Percentiles rank a stretch among this genome's conserved stretches.
These are phyloP conservation scores for Coptodon bakossiorum DNA, from an alignment of 2,113 vertebrate genomes.

Conservation along the genomic window DNA sequence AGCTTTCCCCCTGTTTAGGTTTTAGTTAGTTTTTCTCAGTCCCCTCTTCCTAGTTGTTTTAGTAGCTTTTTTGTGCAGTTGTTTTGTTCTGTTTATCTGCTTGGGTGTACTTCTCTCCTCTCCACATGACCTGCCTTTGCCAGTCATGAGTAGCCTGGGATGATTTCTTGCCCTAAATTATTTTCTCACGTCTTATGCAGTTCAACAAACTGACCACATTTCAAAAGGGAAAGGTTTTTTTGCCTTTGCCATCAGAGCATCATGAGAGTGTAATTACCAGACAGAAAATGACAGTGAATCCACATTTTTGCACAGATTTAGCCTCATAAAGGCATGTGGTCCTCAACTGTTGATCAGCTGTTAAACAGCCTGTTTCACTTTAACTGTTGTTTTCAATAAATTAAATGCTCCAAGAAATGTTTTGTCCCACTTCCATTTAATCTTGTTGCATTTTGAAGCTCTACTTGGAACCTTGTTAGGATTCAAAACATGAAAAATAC, in stretches of 20 bases:
- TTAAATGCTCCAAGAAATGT: not conserved
- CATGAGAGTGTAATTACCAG: not conserved
- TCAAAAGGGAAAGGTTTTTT: not conserved
- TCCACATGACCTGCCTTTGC: not conserved
- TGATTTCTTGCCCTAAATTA: not conserved
- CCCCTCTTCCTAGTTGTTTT: not conserved
- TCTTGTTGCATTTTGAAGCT: not conserved
- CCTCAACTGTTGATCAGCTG: not conserved
- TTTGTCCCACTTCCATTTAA: not conserved
- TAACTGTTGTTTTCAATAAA: not conserved
- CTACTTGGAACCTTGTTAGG: no score
- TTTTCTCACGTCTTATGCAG: not conserved
- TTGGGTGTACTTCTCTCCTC: not conserved
- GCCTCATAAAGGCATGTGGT: not conserved
- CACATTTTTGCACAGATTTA: not conserved
- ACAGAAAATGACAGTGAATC: not conserved
- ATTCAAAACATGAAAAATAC: no score
- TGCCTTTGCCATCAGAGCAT: not conserved
- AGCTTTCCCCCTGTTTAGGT: not conserved
- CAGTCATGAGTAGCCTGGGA: not conserved
- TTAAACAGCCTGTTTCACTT: not conserved
- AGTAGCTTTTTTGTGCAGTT: not conserved
- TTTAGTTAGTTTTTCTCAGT: fast-evolving
- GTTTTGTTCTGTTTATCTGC: not conserved
- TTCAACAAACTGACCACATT: not conserved